Evolutionary conservation across 2,113 vertebrate genomes (phyloP).

Genomic region (Vulpes lagopus): DNA sequence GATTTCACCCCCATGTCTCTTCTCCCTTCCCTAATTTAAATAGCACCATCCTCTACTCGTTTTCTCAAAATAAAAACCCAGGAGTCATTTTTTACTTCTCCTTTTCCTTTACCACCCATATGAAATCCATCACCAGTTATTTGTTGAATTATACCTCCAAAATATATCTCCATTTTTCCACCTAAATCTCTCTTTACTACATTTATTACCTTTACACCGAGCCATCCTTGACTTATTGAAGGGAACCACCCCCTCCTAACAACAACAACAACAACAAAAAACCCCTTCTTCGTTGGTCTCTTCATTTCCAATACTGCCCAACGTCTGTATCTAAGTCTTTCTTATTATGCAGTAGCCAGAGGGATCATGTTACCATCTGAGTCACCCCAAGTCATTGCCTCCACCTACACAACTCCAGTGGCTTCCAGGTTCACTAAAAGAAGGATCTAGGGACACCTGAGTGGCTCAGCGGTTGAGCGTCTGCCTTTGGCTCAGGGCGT

Average conservation of each 20-base stretch:
- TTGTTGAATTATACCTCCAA: background rate
- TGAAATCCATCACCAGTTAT: slow-evolving; percentile 8
- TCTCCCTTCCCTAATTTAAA: background rate
- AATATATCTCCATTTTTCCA: slow-evolving; percentile 12
- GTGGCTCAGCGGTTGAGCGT: too few relatives aligned
- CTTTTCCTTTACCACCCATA: background rate
- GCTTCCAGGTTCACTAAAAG: background rate
- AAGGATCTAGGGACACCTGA: background rate
- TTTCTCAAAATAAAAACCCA: slow-evolving; percentile 57
- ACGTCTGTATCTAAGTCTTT: background rate
- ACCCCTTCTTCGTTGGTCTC: background rate
- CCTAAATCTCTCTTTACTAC: background rate
- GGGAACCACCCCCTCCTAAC: fast-evolving
- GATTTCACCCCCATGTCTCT: background rate
- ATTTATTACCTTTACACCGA: background rate
- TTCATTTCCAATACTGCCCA: background rate
- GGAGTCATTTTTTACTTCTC: background rate
- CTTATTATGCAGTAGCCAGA: background rate
- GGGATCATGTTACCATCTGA: background rate
- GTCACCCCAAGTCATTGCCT: background rate
- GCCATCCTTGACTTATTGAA: background rate
- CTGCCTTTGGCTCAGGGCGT: too few relatives aligned
- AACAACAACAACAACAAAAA: background rate
- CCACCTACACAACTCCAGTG: background rate
- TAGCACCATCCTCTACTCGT: background rate